phyloP scores from a whole-genome alignment of 1,140 invertebrate genomes.

The Cyclina sinensis region DNA sequence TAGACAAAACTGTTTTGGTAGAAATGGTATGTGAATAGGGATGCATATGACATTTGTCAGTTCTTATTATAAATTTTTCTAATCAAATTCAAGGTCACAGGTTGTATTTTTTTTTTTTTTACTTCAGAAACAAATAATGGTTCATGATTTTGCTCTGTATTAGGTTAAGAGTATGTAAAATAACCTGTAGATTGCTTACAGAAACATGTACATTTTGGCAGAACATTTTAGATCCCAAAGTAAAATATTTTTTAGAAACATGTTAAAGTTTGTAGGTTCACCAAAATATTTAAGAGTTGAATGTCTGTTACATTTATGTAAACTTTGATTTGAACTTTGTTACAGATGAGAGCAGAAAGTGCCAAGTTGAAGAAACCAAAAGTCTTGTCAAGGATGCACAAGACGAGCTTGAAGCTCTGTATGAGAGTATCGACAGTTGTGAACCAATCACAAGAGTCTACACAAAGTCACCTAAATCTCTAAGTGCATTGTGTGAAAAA shows the following conservation, averaged over 20 bases:
- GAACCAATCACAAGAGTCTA: not conserved
- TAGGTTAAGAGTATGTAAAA: too few species aligned
- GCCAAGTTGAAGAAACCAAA: not conserved
- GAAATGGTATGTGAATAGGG: too few species aligned
- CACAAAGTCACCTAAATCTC: slow-evolving; percentile 3
- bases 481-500: slow-evolving; percentile 38
- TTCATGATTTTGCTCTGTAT: too few species aligned
- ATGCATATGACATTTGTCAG: too few species aligned
- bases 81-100: too few species aligned
- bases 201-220: too few species aligned
- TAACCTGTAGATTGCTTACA: too few species aligned
- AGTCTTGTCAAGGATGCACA: slow-evolving; percentile 2
- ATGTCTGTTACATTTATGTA: not conserved
- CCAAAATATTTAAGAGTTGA: not conserved
- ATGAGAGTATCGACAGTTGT: slow-evolving; percentile 36
- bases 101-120: too few species aligned
- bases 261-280: not conserved
- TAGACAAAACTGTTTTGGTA: too few species aligned
- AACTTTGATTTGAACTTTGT: not conserved
- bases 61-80: too few species aligned
- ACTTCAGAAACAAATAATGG: too few species aligned
- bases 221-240: too few species aligned
- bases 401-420: slow-evolving; percentile 47
- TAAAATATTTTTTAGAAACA: not conserved
- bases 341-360: not conserved